Base-by-base conservation (phyloP, 2,888 invertebrate genomes). In the Anticlea derivata region DNA sequence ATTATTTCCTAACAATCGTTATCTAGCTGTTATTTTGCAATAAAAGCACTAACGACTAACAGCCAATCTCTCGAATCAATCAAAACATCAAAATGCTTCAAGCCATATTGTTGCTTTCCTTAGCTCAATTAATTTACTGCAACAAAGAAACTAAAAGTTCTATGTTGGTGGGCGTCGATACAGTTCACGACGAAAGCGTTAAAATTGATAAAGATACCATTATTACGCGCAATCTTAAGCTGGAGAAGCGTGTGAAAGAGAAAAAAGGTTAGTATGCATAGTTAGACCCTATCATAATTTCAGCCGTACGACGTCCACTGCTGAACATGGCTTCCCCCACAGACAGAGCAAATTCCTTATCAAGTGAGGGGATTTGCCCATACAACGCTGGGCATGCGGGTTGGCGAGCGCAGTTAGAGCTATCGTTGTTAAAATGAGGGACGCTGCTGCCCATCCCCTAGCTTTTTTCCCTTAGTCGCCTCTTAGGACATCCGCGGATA, bases 181-280 rank as follows among this genome's bases (percentile, higher is more conserved):
- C 83, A 0, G 44, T 75, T 1, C 81, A 82, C 33, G 70, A 78
- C 31, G 24, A 20, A 2, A 39, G 39, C n/a, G 8, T 67, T 0
- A 77, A 74, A 54, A 83, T 87, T 7, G 75, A 86, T 39, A 89
- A 84, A 58, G 75, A 88, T 43, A 84, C 86, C 0, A 69, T 86
- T 17, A 83, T 87, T 11, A 77, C 80, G 0, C 71, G 76, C 1
- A 85, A 86, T 55, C 65, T 83, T 47, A 83, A 80, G 47, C 41
- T 83, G 17, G 77, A 78, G 8, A 75, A 68, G 48, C 75, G 73
- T 17, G 64, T 48, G 52, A 68, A 65, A 1, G 65, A 55, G 0
- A 69, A 65, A 48, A 70, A 60, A 50, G 47, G 77, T 79, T 67
- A 73, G 69, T 61, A 17, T 41, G n/a, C 22, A 4, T 2, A 17